Evolutionary conservation across 1,140 invertebrate species (phyloP), one percentile per base, ranked within the genome.

Genomic region (Drosophila miranda): DNA sequence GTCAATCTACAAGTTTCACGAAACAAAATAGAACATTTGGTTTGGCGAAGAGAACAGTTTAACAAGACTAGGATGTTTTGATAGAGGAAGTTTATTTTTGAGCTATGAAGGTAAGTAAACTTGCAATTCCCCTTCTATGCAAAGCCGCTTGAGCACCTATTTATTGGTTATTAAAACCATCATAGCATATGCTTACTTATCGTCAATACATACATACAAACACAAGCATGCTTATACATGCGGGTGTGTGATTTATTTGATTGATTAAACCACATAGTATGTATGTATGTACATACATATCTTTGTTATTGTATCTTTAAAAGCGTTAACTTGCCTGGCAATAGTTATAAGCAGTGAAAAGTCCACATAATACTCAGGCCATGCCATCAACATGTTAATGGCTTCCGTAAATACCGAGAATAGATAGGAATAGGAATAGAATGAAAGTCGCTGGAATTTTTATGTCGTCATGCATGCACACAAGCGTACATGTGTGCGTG

Each of bases 31-130:
- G 49, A 57, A 44, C 30, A 9, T 30, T n/a, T 30, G 2, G 8
- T 19, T 19, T 2, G 19, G 19, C 19, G 19, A 19, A 19, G 19
- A 19, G 1, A 19, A 6, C 19, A 48, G 44, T 41, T 53, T 45
- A 43, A 45, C 23, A 26, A 26, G 23, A 4, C 57, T 3, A 38
- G 5, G 9, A 70, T 59, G 64, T 70, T 70, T 70, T 70, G 66
- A 70, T 59, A 68, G 63, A 56, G 66, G 45, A 55, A 49, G 11
- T 1, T 13, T 56, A 56, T 68, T 68, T 52, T 62, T 68, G 58
- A 63, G 61, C 48, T 46, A 70, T 70, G 67, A 57, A 64, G 70
- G 70, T 74, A 28, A 57, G 70, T 70, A 64, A 43, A 43, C 23
- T 13, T 53, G 14, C 51, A 44, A 49, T 72, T 61, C 56, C 19